These are phyloP conservation scores for Sphaerophoria rueppellii DNA, from an alignment of 2,888 invertebrate genomes.

Conservation along the genomic window DNA sequence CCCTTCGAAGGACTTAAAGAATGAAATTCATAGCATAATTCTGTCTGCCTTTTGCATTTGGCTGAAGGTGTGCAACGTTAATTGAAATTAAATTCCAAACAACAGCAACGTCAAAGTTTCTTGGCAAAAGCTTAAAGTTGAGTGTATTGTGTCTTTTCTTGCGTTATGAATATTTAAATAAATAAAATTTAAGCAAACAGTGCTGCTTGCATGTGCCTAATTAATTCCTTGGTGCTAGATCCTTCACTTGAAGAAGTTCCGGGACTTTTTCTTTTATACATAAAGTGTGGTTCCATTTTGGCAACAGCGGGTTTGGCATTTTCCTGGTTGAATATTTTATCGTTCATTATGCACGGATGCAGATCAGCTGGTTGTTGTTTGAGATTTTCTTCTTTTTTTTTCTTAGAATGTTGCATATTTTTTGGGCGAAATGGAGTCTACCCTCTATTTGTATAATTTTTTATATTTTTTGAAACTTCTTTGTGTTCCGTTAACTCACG, in stretches of 20 bases:
- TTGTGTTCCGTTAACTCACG: background rate
- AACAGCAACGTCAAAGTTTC: background rate
- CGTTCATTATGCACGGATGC: slow-evolving; percentile 55
- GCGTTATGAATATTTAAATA: slow-evolving; percentile 62
- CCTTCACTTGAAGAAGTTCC: slow-evolving; percentile 16
- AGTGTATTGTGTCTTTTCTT: slow-evolving; percentile 4
- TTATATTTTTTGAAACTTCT: background rate
- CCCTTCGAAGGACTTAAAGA: no score
- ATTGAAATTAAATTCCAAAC: no score
- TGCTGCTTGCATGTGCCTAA: slow-evolving; percentile 37
- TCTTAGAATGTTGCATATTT: slow-evolving; percentile 16
- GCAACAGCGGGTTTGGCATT: slow-evolving; percentile 10
- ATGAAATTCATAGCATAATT: no score
- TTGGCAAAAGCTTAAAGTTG: background rate
- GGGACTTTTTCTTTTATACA: background rate
- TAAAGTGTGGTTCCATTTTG: slow-evolving; percentile 17
- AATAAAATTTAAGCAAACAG: slow-evolving; percentile 56
- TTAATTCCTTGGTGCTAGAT: slow-evolving; percentile 41
- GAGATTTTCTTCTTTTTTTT: no score
- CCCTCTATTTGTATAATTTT: slow-evolving; percentile 25
- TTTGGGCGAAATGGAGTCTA: slow-evolving; percentile 18
- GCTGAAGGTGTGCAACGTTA: no score
- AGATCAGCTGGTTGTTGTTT: background rate
- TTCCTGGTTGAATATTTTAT: slow-evolving; percentile 58
- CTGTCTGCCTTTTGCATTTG: no score